A percentile compares a stretch with the other conserved stretches of the same genome.
Conservation (phyloP, 2,113 vertebrate genomes). For the Azemiops feae region DNA sequence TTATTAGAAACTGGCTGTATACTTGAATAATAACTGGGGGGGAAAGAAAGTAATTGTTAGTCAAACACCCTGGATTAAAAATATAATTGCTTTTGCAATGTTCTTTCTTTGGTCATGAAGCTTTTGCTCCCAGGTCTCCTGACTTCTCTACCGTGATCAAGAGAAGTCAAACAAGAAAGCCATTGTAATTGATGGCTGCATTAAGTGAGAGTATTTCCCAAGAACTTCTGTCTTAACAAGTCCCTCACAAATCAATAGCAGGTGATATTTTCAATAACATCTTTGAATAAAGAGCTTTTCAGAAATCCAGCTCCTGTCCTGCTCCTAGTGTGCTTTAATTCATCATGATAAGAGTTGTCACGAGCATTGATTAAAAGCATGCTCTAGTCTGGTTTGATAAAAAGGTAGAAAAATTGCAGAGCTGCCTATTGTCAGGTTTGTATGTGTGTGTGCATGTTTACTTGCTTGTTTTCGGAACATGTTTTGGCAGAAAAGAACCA, state of each 20-base stretch:
- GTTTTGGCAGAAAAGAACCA: not conserved
- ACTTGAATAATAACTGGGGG: not conserved
- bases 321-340: not conserved
- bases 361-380: conserved; percentile 13
- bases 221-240: conserved; percentile 20
- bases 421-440: not conserved
- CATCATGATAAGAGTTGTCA: conserved; percentile 1
- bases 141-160: not conserved
- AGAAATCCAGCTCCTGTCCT: not conserved
- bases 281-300: conserved; percentile 13
- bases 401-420: not conserved
- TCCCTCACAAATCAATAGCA: conserved; percentile 27
- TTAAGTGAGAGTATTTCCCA: not conserved
- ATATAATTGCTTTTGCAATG: not conserved
- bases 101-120: conserved; percentile 4
- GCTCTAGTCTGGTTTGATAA: not conserved
- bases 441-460: not conserved
- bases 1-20: not conserved
- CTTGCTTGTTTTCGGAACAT: not conserved
- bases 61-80: not conserved
- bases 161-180: conserved; percentile 22
- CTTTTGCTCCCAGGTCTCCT: not conserved
- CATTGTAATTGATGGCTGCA: conserved; percentile 30
- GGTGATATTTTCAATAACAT: conserved; percentile 15
- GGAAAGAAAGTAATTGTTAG: not conserved